Percentiles rank a stretch among this genome's conserved stretches.
Conservation (phyloP, 2,113 vertebrate genomes). For the Eublepharis macularius region DNA sequence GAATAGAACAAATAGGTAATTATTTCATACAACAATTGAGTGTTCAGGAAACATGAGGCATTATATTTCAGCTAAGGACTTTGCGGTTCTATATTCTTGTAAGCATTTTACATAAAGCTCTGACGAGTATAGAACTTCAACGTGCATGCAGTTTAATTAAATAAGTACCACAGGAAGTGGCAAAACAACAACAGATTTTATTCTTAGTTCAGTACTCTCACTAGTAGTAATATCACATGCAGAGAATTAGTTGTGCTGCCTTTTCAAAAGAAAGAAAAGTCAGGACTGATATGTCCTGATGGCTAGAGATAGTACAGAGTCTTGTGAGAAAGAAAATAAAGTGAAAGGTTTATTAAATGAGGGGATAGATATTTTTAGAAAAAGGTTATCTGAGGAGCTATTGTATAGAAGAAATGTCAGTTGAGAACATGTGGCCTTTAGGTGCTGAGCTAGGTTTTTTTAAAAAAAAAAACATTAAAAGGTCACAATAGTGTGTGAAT, state of each 20-base stretch:
- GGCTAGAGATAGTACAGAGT: not conserved
- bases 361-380: not conserved
- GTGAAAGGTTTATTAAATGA: not conserved
- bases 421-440: not conserved
- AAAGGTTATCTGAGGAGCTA: not conserved
- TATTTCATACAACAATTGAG: not conserved
- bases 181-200: not conserved
- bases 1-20: not conserved
- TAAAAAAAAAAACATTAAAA: not conserved
- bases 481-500: not conserved
- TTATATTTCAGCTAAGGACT: not conserved
- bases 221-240: not conserved
- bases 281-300: not conserved
- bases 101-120: no score
- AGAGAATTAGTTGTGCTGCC: not conserved
- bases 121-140: no score
- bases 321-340: not conserved
- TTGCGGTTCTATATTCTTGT: no score
- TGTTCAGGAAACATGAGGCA: not conserved
- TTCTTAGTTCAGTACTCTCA: not conserved
- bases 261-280: not conserved
- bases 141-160: no score
- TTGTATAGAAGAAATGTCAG: not conserved
- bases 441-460: not conserved
- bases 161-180: no score